These are phyloP conservation scores for Emberiza fucata DNA, from an alignment of 2,113 vertebrate genomes.

Conservation along the genomic window DNA sequence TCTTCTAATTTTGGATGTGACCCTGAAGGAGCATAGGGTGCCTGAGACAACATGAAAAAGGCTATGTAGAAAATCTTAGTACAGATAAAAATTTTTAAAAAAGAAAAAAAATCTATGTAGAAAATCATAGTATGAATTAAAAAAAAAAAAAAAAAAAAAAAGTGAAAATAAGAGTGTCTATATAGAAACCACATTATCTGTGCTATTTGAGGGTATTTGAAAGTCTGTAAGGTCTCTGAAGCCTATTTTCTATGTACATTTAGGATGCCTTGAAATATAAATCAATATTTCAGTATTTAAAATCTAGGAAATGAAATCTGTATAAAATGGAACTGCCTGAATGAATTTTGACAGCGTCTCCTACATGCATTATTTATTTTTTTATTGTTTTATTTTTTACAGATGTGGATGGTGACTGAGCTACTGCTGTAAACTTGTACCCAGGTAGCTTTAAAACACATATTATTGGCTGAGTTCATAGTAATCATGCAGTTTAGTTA, in stretches of 20 bases:
- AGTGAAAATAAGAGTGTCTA: background rate
- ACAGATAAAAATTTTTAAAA: background rate
- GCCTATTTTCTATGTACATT: background rate
- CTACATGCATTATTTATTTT: conserved; percentile 34
- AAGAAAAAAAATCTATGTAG: too few relatives aligned
- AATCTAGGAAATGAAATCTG: conserved; percentile 22
- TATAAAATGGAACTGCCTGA: background rate
- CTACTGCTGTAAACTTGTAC: background rate
- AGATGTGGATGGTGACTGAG: background rate
- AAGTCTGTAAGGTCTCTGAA: background rate
- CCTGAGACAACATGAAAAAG: background rate
- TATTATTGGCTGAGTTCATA: background rate
- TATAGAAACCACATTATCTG: background rate
- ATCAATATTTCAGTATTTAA: conserved; percentile 27
- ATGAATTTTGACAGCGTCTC: conserved; percentile 19
- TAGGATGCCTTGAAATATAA: background rate
- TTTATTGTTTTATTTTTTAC: conserved; percentile 29
- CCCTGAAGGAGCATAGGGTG: background rate
- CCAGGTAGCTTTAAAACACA: background rate
- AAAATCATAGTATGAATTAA: too few relatives aligned
- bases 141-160: too few relatives aligned
- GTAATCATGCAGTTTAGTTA: background rate
- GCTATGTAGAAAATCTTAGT: background rate
- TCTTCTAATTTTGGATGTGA: background rate
- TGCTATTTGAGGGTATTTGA: background rate